A percentile compares a stretch with the other conserved stretches of the same genome.
phyloP scores from a whole-genome alignment of 1,140 invertebrate species.

The Drosophila setifemur region DNA sequence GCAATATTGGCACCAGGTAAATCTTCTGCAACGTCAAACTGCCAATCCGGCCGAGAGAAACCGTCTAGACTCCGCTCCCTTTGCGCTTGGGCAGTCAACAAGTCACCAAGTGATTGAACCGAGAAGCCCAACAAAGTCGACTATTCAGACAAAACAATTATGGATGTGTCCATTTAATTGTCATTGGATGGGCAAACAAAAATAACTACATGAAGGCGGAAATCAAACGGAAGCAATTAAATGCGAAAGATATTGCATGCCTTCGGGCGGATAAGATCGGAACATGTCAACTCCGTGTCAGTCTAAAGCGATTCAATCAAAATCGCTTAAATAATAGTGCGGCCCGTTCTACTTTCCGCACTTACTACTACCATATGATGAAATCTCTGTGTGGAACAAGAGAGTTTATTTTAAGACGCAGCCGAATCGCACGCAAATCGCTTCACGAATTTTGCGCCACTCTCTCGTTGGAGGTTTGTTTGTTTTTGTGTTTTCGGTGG shows the following conservation, averaged over 20 bases:
- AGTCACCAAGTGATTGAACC: constrained; percentile 36
- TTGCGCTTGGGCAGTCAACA: constrained; percentile 40
- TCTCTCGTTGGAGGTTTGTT: constrained; percentile 19
- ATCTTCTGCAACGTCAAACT: constrained; percentile 46
- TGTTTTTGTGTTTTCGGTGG: constrained; percentile 16
- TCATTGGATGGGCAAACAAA: constrained; percentile 12
- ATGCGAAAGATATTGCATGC: constrained; percentile 28
- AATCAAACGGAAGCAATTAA: constrained; percentile 14
- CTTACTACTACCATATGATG: too few species aligned
- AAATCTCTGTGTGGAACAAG: constrained; percentile 25
- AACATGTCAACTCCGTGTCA: constrained; percentile 29
- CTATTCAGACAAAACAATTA: neutral
- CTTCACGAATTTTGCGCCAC: constrained; percentile 1
- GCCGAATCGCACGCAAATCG: constrained; percentile 28
- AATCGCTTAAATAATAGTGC: constrained; percentile 57
- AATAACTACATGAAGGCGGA: constrained; percentile 2
- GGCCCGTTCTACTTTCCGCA: constrained; percentile 42
- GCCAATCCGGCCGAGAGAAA: constrained; percentile 26
- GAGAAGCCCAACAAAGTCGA: constrained; percentile 2
- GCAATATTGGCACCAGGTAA: constrained; percentile 30
- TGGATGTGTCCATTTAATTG: constrained; percentile 11
- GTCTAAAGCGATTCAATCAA: constrained; percentile 8
- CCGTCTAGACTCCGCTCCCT: constrained; percentile 31
- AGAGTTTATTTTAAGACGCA: constrained; percentile 39
- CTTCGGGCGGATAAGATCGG: constrained; percentile 4